These are phyloP conservation scores for Danio tinwini DNA, from an alignment of 2,797 vertebrate species.

Conservation along the genomic window DNA sequence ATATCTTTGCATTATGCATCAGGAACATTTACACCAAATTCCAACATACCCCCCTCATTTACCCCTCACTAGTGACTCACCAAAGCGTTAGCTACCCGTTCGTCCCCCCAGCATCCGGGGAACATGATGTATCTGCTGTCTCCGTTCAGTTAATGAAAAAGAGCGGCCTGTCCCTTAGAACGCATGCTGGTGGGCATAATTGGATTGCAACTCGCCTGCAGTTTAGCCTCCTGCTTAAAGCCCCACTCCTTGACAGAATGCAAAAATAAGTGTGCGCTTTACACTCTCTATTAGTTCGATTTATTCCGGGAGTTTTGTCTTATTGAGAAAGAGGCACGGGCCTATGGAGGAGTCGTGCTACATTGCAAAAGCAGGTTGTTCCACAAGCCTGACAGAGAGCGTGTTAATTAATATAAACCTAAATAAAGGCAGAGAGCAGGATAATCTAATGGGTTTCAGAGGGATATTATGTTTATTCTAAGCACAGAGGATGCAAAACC, in stretches of 20 bases:
- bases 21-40: constrained; percentile 41
- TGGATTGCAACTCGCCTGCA: constrained; percentile 64
- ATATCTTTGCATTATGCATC: background rate
- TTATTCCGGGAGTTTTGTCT: constrained; percentile 50
- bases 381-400: constrained; percentile 48
- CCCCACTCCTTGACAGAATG: constrained; percentile 36
- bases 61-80: constrained; percentile 58
- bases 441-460: constrained; percentile 66
- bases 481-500: constrained; percentile 56
- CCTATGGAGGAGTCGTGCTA: constrained; percentile 36
- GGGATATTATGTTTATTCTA: constrained; percentile 63
- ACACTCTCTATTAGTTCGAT: constrained; percentile 51
- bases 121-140: constrained; percentile 79
- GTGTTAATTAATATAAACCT: constrained; percentile 67
- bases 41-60: constrained; percentile 54
- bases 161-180: constrained; percentile 68
- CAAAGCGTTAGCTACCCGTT: constrained; percentile 70
- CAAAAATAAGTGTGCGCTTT: constrained; percentile 53
- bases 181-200: constrained; percentile 65
- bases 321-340: constrained; percentile 37
- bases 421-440: constrained; percentile 60
- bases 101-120: constrained; percentile 72
- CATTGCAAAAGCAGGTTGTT: constrained; percentile 55
- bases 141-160: constrained; percentile 77
- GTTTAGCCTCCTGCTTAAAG: constrained; percentile 58